Evolutionary conservation across 2,888 invertebrate genomes (phyloP).

Genomic region (Platycheirus rosarum): DNA sequence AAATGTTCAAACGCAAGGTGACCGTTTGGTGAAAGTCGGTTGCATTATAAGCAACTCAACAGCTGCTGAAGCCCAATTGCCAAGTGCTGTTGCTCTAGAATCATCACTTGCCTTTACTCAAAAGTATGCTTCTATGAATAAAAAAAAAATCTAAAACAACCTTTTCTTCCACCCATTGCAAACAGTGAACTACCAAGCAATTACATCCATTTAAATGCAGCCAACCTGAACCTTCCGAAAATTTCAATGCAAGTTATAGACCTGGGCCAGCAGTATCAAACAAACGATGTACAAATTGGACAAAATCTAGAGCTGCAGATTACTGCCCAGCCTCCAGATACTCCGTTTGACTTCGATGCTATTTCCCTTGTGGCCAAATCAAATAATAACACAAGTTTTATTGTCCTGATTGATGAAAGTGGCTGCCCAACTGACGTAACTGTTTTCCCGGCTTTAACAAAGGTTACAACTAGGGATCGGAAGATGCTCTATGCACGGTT

Average conservation of each 20-base stretch:
- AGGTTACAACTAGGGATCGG: conserved; percentile 79
- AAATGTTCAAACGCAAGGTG: conserved; percentile 92
- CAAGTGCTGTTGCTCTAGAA: conserved; percentile 84
- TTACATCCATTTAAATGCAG: conserved; percentile 80
- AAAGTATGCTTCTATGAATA: conserved; percentile 81
- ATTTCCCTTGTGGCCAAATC: conserved; percentile 92
- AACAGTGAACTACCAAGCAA: conserved; percentile 82
- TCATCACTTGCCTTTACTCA: conserved; percentile 85
- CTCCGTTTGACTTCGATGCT: conserved; percentile 87
- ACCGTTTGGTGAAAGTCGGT: conserved; percentile 90
- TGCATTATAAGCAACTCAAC: conserved; percentile 86
- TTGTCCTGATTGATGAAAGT: conserved; percentile 87
- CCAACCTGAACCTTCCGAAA: conserved; percentile 75
- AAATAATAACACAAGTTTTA: conserved; percentile 88
- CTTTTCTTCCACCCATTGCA: background rate
- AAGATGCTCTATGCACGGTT: conserved; percentile 86
- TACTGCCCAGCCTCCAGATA: conserved; percentile 84
- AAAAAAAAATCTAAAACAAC: background rate
- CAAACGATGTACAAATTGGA: conserved; percentile 87
- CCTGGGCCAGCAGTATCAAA: conserved; percentile 84
- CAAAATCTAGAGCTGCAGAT: conserved; percentile 87
- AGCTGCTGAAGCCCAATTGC: conserved; percentile 77
- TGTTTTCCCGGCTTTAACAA: conserved; percentile 83
- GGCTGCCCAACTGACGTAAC: conserved; percentile 91
- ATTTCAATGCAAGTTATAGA: conserved; percentile 85